Conservation (phyloP, 2,888 invertebrate genomes). For the Anticlea derivata region DNA sequence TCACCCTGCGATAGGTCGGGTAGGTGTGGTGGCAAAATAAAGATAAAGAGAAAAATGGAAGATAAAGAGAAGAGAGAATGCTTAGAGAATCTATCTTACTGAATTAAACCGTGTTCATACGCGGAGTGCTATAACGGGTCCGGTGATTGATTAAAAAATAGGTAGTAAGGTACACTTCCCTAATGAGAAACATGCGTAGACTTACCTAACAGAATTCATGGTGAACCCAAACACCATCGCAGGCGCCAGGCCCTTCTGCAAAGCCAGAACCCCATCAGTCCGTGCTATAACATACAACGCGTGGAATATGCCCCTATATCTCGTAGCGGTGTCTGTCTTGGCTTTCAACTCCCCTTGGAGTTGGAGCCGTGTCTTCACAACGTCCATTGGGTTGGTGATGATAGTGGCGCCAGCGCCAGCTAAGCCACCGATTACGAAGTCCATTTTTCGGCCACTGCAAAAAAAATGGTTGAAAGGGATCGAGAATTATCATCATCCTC, state of each 20-base stretch:
- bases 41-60: too few relatives aligned
- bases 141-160: too few relatives aligned
- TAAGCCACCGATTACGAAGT: constrained; percentile 88
- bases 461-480: too few relatives aligned
- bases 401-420: constrained; percentile 90
- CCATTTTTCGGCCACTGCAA: too few relatives aligned
- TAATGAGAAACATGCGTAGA: constrained; percentile 62
- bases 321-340: constrained; percentile 70
- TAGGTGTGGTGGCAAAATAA: too few relatives aligned
- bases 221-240: constrained; percentile 91
- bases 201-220: constrained; percentile 82
- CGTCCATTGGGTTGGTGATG: constrained; percentile 94
- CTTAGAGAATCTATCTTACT: too few relatives aligned
- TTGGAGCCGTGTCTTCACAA: constrained; percentile 94
- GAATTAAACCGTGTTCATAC: too few relatives aligned
- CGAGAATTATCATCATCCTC: too few relatives aligned
- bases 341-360: constrained; percentile 90
- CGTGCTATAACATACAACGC: constrained; percentile 88
- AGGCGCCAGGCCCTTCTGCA: constrained; percentile 91
- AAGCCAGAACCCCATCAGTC: constrained; percentile 89
- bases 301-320: constrained; percentile 90
- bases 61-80: too few relatives aligned
- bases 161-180: too few relatives aligned
- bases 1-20: too few relatives aligned
- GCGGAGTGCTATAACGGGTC: too few relatives aligned